Percentiles rank a stretch among this genome's conserved stretches.
phyloP scores from a whole-genome alignment of 2,888 invertebrate genomes.

The Slavum lentiscoides region DNA sequence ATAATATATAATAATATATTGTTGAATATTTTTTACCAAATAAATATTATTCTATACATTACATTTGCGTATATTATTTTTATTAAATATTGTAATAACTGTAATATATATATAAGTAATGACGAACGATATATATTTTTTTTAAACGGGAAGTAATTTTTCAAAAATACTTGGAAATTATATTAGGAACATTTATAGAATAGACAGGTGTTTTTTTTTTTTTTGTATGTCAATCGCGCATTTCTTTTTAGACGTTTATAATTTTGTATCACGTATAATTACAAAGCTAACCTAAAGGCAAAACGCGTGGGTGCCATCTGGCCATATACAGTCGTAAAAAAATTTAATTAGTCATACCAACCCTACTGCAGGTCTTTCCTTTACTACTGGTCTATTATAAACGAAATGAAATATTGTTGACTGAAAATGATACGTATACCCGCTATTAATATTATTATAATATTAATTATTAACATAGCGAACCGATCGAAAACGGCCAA shows the following conservation, averaged over 20 bases:
- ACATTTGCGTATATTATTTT: not conserved
- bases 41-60: not conserved
- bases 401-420: not conserved
- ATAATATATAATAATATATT: not conserved
- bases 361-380: too few species aligned
- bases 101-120: too few species aligned
- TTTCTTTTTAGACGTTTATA: not conserved
- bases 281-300: slow-evolving; percentile 2
- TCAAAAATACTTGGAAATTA: not conserved
- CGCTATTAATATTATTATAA: too few species aligned
- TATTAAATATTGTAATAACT: not conserved
- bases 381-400: not conserved
- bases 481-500: too few species aligned
- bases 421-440: not conserved
- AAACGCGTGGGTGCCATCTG: slow-evolving; percentile 13
- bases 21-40: not conserved
- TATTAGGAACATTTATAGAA: not conserved
- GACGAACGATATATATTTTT: not conserved
- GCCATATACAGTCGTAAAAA: not conserved
- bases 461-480: too few species aligned
- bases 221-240: slow-evolving; percentile 8
- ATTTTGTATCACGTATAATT: slow-evolving; percentile 11
- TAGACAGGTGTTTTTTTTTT: slow-evolving; percentile 25
- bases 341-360: not conserved
- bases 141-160: not conserved